These are phyloP conservation scores for Mirza zaza DNA, from an alignment of 2,113 vertebrate genomes.

Conservation along the genomic window DNA sequence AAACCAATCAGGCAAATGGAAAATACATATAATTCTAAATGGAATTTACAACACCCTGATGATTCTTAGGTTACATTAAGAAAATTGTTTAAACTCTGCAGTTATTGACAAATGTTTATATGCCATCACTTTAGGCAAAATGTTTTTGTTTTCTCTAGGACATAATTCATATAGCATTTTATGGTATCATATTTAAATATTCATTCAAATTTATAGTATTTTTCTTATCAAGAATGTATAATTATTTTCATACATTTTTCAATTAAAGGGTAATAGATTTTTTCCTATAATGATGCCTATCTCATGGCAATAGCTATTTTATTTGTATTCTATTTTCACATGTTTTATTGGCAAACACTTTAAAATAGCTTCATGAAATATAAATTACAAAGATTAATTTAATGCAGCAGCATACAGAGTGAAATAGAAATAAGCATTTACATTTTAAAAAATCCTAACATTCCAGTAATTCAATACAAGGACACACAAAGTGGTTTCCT, in stretches of 20 bases:
- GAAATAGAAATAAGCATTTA: conserved; percentile 24
- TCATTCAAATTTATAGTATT: background rate
- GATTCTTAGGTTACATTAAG: background rate
- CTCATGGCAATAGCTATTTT: background rate
- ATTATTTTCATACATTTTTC: conserved; percentile 29
- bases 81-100: background rate
- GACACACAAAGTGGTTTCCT: conserved; percentile 17
- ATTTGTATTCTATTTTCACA: conserved; percentile 12
- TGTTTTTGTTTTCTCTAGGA: background rate
- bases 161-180: background rate
- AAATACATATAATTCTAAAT: background rate
- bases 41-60: background rate
- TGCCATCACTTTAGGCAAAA: background rate
- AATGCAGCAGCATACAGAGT: background rate
- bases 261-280: background rate
- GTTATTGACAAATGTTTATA: background rate
- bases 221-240: background rate
- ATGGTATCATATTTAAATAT: background rate
- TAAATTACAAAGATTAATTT: conserved; percentile 64
- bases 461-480: conserved; percentile 37
- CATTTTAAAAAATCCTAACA: background rate
- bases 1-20: background rate
- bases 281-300: background rate
- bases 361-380: conserved; percentile 63
- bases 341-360: conserved; percentile 57